Evolutionary conservation across 2,888 invertebrate species (phyloP), one percentile per base, ranked within the genome.

Genomic region (Euplexia lucipara): DNA sequence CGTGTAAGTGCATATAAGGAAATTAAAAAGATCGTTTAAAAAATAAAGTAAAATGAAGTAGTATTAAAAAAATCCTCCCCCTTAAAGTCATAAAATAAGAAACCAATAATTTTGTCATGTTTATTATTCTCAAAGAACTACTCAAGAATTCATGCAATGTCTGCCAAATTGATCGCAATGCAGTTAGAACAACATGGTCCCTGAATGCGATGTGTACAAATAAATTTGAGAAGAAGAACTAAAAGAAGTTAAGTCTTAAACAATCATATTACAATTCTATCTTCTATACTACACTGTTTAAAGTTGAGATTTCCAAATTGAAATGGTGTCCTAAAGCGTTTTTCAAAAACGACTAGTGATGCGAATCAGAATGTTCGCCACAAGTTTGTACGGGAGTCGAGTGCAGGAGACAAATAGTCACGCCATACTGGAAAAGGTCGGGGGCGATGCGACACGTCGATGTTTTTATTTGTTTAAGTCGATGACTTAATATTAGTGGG

Each of bases 401-500:
- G 90, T 90, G 87, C 89, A 89, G 90, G 95, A 95, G 95, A 95
- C 95, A 95, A 95, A 95, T 95, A 95, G 95, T 93, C 93, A 92
- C 91, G 92, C 90, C 88, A 91, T 90, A 83, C 89, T 87, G 89
- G 89, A 91, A 83, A 91, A 93, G 92, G 92, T 90, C 89, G 91
- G 91, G 85, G 90, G 89, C 88, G 90, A 88, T 77, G 87, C 87
- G 88, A 90, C 86, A 89, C 90, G 90, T 93, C 93, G 93, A 94
- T 93, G 90, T 91, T 94, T 92, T 93, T 92, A 91, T 93, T 94
- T 90, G 88, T 85, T 85, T 75, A 86, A 87, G 84, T 88, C 92
- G 91, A 95, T 92, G 92, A 90, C 93, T 94, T 93, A 92, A 94
- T 94, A 89, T 86, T 90, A 94, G 94, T 89, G 94, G 61, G 82